These are phyloP conservation scores for Zophobas morio DNA, from an alignment of 1,140 invertebrate species.

Conservation along the genomic window DNA sequence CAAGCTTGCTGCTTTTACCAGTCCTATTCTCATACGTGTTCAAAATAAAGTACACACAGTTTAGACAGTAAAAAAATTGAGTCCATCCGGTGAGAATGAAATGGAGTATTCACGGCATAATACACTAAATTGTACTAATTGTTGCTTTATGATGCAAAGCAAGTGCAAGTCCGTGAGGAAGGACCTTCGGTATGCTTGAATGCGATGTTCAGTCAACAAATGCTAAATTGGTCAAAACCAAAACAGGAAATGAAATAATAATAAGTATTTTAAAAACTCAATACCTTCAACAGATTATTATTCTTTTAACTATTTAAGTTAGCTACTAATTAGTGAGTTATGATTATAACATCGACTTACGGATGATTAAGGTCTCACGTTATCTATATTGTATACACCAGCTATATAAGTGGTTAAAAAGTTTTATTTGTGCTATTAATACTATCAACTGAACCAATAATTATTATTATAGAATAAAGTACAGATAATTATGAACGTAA, in stretches of 20 bases:
- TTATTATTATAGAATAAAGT: too few relatives aligned
- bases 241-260: neutral
- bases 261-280: neutral
- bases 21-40: too few relatives aligned
- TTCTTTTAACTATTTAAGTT: too few relatives aligned
- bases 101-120: conserved; percentile 23
- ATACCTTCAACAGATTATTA: neutral
- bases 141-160: conserved; percentile 3
- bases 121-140: conserved; percentile 21
- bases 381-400: too few relatives aligned
- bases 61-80: conserved; percentile 15
- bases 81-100: conserved; percentile 12
- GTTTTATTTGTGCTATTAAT: too few relatives aligned
- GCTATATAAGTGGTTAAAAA: too few relatives aligned
- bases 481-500: too few relatives aligned
- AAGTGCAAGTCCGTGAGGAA: neutral
- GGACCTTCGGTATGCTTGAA: neutral
- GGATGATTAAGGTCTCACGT: too few relatives aligned
- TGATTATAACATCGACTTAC: too few relatives aligned
- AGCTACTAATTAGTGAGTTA: too few relatives aligned
- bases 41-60: too few relatives aligned
- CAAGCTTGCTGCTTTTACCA: neutral
- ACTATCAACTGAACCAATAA: too few relatives aligned
- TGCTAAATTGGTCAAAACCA: neutral
- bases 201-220: neutral